A percentile compares a stretch with the other conserved stretches of the same genome.
These are phyloP conservation scores for Campoplex nolae DNA, from an alignment of 2,888 invertebrate genomes.

Conservation along the genomic window DNA sequence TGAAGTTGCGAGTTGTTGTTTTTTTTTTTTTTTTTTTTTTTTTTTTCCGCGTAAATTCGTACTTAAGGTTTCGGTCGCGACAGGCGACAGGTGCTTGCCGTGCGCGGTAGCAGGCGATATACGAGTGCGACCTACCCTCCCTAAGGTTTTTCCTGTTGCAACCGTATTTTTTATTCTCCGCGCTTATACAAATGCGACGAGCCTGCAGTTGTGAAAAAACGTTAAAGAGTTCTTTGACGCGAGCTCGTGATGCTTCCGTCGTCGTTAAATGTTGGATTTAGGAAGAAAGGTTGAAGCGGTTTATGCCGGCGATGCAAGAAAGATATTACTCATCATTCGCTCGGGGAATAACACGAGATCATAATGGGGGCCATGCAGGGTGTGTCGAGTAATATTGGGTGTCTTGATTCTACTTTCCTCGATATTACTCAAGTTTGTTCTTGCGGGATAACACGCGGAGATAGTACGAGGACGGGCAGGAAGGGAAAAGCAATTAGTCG, in stretches of 20 bases:
- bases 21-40: too few species aligned
- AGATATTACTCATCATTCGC: constrained; percentile 1
- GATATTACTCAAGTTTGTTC: constrained; percentile 12
- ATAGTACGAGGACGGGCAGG: not conserved
- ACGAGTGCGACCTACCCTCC: not conserved
- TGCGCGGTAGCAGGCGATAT: too few species aligned
- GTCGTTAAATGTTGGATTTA: not conserved
- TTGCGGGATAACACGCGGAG: not conserved
- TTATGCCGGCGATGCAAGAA: not conserved
- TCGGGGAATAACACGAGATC: not conserved
- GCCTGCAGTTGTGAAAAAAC: not conserved
- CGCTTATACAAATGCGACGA: not conserved
- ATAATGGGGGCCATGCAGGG: not conserved
- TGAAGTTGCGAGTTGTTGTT: not conserved
- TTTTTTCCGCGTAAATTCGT: not conserved
- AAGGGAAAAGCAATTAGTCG: constrained; percentile 53
- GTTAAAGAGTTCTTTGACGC: not conserved
- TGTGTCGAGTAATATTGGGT: constrained; percentile 25
- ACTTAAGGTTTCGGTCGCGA: not conserved
- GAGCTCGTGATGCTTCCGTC: not conserved
- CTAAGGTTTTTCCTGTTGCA: not conserved
- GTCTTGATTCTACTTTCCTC: constrained; percentile 16
- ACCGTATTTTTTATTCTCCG: not conserved
- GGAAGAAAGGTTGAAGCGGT: not conserved
- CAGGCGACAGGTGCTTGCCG: not conserved